phyloP scores from a whole-genome alignment of 2,797 vertebrate species.

The Capromys pilorides region DNA sequence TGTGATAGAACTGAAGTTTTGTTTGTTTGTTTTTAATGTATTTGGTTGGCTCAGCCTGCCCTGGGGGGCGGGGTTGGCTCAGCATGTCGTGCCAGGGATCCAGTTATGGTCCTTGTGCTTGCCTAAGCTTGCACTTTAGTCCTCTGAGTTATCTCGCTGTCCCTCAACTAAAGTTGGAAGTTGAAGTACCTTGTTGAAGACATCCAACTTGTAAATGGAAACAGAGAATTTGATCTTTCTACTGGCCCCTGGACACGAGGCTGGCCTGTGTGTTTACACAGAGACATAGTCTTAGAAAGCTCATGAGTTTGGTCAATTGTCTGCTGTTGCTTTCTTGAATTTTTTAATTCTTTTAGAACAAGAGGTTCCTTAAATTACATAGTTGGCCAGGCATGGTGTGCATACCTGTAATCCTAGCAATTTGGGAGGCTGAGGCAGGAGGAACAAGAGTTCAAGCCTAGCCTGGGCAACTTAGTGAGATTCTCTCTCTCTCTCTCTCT shows the following conservation, averaged over 20 bases:
- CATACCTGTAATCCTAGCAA: not conserved
- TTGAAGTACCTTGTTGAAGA: constrained; percentile 14
- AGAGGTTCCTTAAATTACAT: not conserved
- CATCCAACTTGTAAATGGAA: not conserved
- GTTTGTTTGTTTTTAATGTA: too few species aligned
- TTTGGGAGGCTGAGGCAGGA: not conserved
- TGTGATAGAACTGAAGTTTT: constrained; percentile 3
- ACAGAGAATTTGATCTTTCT: not conserved
- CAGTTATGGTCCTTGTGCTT: too few species aligned
- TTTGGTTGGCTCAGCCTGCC: too few species aligned
- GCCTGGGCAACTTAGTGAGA: not conserved
- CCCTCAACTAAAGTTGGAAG: not conserved
- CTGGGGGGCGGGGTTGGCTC: too few species aligned
- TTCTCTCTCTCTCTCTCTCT: not conserved
- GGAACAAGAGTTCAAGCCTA: not conserved
- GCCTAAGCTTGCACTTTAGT: too few species aligned
- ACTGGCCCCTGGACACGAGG: not conserved
- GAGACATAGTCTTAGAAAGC: not conserved
- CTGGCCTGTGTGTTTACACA: not conserved
- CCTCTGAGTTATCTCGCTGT: too few species aligned
- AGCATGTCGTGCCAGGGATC: too few species aligned
- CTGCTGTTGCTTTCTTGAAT: not conserved
- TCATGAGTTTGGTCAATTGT: not conserved
- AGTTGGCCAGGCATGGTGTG: not conserved
- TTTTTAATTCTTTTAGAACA: constrained; percentile 25